Conservation (phyloP, 2,113 vertebrate genomes). For the Ranitomeya variabilis region DNA sequence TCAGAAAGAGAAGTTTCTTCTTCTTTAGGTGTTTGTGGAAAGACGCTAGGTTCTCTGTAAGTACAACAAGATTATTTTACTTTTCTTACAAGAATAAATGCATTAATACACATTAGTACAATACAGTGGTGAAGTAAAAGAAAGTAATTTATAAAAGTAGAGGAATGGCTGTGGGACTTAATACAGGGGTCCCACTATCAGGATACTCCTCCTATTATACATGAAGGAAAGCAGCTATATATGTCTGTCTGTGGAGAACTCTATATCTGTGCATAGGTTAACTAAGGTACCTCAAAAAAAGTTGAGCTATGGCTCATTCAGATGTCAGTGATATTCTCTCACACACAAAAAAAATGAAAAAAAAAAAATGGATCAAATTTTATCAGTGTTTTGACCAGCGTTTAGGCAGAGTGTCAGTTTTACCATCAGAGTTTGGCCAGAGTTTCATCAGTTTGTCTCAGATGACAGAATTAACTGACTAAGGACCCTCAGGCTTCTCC, state of each 20-base stretch:
- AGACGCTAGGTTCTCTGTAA: slow-evolving; percentile 63
- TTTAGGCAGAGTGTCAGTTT: no score
- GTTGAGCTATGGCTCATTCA: no score
- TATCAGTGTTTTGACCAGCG: no score
- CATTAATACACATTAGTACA: not conserved
- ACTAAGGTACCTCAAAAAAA: no score
- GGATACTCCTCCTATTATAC: not conserved
- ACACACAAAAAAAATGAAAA: no score
- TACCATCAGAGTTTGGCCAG: no score
- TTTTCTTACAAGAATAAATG: not conserved
- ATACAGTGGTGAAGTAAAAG: not conserved
- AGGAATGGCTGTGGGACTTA: not conserved
- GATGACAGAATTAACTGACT: no score
- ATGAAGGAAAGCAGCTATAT: not conserved
- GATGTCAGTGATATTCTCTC: no score
- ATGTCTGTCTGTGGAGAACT: not conserved
- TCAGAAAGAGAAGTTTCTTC: slow-evolving; percentile 57
- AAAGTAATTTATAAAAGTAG: not conserved
- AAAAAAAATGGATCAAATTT: no score
- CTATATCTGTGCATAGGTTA: not conserved
- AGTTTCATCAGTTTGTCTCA: no score
- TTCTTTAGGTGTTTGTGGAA: slow-evolving; percentile 61
- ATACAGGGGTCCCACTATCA: not conserved
- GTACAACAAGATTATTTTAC: not conserved
- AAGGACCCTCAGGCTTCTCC: no score